phyloP scores from a whole-genome alignment of 2,797 vertebrate species.

The Paratrypauchen microcephalus region DNA sequence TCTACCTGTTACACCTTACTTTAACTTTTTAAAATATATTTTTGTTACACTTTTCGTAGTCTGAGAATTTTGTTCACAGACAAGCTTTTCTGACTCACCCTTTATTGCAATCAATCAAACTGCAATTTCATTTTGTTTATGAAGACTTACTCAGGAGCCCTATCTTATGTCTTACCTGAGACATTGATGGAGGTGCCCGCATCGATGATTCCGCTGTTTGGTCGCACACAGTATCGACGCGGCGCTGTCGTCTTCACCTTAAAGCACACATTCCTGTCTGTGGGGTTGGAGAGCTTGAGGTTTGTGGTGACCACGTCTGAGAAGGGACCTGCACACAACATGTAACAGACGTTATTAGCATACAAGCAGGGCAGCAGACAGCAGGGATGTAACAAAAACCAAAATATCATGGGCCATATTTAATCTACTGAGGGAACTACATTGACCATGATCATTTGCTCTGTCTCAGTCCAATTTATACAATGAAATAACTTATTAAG shows the following conservation, averaged over 20 bases:
- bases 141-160: background rate
- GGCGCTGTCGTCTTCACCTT: constrained; percentile 99
- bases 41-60: background rate
- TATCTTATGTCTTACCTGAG: constrained; percentile 79
- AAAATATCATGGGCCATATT: too few species aligned
- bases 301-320: constrained; percentile 97
- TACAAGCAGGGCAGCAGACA: too few species aligned
- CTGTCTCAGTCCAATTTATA: too few species aligned
- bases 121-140: background rate
- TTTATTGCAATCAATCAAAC: background rate
- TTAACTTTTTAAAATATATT: too few species aligned
- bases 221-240: constrained; percentile 96
- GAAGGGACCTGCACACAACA: constrained; percentile 87
- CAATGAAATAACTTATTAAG: too few species aligned
- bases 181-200: constrained; percentile 96
- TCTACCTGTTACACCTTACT: too few species aligned
- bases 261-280: constrained; percentile 96
- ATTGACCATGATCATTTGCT: too few species aligned
- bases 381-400: too few species aligned
- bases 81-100: background rate
- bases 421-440: too few species aligned
- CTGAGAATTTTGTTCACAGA: background rate
- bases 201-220: constrained; percentile 97
- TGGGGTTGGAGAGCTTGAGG: constrained; percentile 95
- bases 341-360: background rate